Base-by-base conservation (phyloP, 2,888 invertebrate species). In the Hofmannophila pseudospretella region DNA sequence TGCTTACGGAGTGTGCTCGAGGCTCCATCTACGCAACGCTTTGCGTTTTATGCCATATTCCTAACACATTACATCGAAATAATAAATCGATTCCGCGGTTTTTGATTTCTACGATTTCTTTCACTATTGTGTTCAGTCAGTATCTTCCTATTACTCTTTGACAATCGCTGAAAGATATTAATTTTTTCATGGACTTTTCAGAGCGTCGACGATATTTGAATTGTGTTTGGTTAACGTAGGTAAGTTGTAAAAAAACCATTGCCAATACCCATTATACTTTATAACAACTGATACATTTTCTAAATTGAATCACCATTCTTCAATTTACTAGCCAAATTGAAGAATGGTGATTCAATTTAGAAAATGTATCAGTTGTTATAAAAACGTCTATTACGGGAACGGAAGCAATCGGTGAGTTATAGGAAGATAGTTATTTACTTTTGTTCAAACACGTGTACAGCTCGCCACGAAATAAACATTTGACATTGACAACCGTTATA, bases 401-500 rank as follows among this genome's bases (percentile, higher is more conserved):
- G n/a, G n/a, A n/a, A 2, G 8, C 8, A 20, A 20, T 8, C 20
- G 20, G 5, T 20, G n/a, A 16, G 16, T 16, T 16, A 16, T n/a
- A 23, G 16, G 16, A 16, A 16, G 16, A 27, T 7, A 27, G 4
- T 27, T 26, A 2, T 16, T 11, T 25, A 23, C 14, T 25, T 25
- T 14, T 14, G 9, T 12, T 25, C 10, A 27, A n/a, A 27, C 26
- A 19, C 34, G 27, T 34, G 27, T 27, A 27, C 25, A 25, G 25
- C 33, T 25, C 32, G 28, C 12, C 33, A 23, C 2, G n/a, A n/a
- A 5, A 2, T n/a, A n/a, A 23, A 23, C 23, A 23, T 23, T n/a
- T n/a, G 20, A 25, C 22, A 14, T 32, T 36, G 23, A 33, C 27
- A 34, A 43, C 44, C 42, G 49, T 47, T 51, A 47, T 28, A 42